Conservation (phyloP, 2,113 vertebrate species). For the Carollia perspicillata region DNA sequence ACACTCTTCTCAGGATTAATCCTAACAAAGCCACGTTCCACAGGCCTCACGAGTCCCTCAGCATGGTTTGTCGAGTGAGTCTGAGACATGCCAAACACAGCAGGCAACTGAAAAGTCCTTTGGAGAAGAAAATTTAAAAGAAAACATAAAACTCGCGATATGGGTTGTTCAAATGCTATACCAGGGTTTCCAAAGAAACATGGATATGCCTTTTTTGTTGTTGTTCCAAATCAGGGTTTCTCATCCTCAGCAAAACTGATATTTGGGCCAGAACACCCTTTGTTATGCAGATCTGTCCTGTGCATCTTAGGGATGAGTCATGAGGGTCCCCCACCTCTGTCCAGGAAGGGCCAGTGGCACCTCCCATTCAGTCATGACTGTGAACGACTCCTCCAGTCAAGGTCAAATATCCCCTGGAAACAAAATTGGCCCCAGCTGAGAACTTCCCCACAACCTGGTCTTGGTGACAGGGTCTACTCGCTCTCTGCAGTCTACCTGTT, state of each 20-base stretch:
- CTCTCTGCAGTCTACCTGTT: not conserved
- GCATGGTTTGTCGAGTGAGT: not conserved
- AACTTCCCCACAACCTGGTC: not conserved
- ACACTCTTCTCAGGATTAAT: not conserved
- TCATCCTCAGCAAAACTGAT: not conserved
- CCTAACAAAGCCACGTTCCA: not conserved
- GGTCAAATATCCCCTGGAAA: not conserved
- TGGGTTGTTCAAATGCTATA: not conserved
- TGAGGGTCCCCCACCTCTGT: not conserved
- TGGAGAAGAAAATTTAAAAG: not conserved
- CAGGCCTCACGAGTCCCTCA: not conserved
- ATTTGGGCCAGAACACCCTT: not conserved
- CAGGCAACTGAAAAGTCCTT: not conserved
- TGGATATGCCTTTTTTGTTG: not conserved
- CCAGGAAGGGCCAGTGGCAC: not conserved
- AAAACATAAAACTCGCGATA: not conserved
- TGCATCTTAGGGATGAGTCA: accelerated
- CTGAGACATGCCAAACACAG: not conserved
- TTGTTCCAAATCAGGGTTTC: not conserved
- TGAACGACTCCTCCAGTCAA: not conserved
- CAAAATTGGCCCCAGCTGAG: not conserved
- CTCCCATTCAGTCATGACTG: not conserved
- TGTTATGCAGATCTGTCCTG: accelerated
- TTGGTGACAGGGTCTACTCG: not conserved
- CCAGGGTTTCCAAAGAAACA: not conserved